Percentiles rank a stretch among this genome's conserved stretches.
Conservation (phyloP, 1,140 invertebrate species). For the Drosophila elegans region DNA sequence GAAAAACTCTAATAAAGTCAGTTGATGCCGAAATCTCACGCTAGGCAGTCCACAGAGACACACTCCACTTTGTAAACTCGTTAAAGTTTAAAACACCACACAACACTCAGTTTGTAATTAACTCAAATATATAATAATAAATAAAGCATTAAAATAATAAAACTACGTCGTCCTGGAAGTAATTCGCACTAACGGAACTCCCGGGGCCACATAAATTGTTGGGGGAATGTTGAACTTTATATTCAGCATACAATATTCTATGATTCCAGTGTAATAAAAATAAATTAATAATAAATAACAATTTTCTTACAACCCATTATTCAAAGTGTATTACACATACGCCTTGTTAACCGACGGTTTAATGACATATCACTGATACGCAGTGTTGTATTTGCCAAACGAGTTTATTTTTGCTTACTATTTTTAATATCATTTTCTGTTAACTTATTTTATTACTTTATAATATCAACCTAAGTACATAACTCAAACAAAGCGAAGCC, state of each 20-base stretch:
- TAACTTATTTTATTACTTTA: neutral
- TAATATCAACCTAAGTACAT: neutral
- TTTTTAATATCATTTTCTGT: neutral
- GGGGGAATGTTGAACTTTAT: neutral
- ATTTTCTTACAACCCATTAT: neutral
- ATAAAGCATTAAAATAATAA: too few species aligned
- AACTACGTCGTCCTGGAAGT: too few species aligned
- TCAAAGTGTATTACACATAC: neutral
- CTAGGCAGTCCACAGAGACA: too few species aligned
- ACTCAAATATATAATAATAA: too few species aligned
- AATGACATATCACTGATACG: slow-evolving; percentile 12
- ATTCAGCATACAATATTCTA: neutral
- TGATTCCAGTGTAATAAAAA: neutral
- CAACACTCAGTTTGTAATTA: too few species aligned
- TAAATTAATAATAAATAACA: slow-evolving; percentile 1
- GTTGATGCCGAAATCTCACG: too few species aligned
- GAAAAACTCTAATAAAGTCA: too few species aligned
- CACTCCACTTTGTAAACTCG: too few species aligned
- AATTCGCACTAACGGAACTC: too few species aligned
- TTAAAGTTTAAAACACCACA: too few species aligned
- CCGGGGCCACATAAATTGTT: too few species aligned
- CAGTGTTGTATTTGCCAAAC: neutral
- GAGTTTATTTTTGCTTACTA: too few species aligned
- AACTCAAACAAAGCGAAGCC: neutral
- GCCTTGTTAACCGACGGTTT: neutral